Evolutionary conservation across 2,888 invertebrate genomes (phyloP), one percentile per base, ranked within the genome.

Genomic region (Leptarthrus brevirostris): DNA sequence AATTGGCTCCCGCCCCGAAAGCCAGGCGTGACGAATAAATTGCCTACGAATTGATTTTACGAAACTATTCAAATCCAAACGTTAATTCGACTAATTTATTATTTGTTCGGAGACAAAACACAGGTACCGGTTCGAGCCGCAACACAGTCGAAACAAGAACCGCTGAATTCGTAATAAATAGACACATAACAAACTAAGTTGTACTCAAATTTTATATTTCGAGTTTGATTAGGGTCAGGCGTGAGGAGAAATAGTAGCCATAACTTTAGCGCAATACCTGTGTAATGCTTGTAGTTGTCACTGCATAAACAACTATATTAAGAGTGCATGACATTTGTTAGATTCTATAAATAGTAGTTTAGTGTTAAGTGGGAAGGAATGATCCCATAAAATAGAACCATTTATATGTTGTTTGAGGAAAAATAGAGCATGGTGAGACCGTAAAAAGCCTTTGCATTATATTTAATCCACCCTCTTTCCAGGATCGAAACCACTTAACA

Each of bases 11-110:
- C 64, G 47, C 64, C 47, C 24, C 16, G 20, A 24, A 64, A 24
- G 24, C 22, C 64, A 64, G 64, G 64, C 64, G 64, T 64, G 64
- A 64, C 64, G 64, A 64, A 64, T 64, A 64, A 64, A 64, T 64
- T 64, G 64, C 44, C 36, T 44, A 64, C 64, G 64, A 64, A 64
- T 64, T 64, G 44, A 64, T 64, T 64, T 64, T 24, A 64, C 64
- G 44, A 64, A 64, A 26, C 22, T 64, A 64, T 64, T 64, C 64
- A 64, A 64, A 64, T 64, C 64, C 44, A 40, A 26, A 64, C 47
- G 64, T 40, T 64, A 64, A 64, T 64, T 64, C 44, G 64, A 20
- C 47, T 64, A 64, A 64, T 64, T 64, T 40, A 64, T 64, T 64
- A 64, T 64, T 44, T 64, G 40, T 47, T 18, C 47, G 44, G 40